phyloP scores from a whole-genome alignment of 2,888 invertebrate species.

The Vanessa cardui region DNA sequence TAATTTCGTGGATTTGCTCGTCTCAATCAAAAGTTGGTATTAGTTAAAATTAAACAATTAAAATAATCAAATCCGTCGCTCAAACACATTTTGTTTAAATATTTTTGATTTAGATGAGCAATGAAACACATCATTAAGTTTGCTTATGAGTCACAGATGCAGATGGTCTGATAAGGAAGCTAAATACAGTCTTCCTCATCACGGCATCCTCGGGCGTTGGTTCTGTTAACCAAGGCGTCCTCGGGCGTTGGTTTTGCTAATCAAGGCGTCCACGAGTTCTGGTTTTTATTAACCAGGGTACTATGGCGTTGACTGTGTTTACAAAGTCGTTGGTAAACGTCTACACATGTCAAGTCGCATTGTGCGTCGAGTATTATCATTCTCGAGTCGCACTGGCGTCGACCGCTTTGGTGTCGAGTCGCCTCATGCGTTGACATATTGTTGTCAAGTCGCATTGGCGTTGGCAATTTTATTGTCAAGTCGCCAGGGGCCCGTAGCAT shows the following conservation, averaged over 20 bases:
- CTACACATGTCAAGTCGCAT: not conserved
- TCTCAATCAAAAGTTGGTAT: conserved; percentile 1
- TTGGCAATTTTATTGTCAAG: conserved; percentile 5
- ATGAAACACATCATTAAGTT: conserved; percentile 1
- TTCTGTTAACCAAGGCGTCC: conserved; percentile 6
- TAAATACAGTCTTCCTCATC: conserved; percentile 3
- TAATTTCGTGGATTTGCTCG: not conserved
- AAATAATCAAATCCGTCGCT: not conserved
- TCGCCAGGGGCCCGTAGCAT: conserved; percentile 5
- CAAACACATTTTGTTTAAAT: conserved; percentile 1
- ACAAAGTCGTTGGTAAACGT: too few relatives aligned
- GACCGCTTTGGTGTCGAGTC: conserved; percentile 5
- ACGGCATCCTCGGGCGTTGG: conserved; percentile 4
- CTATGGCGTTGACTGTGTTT: not conserved
- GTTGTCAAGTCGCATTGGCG: conserved; percentile 6
- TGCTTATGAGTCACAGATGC: conserved; percentile 4
- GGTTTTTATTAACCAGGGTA: conserved; percentile 2
- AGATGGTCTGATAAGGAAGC: conserved; percentile 4
- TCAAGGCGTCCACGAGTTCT: conserved; percentile 5
- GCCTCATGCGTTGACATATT: conserved; percentile 6
- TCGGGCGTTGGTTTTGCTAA: conserved; percentile 3
- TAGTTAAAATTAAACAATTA: not conserved
- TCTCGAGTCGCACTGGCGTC: conserved; percentile 3
- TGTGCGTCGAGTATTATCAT: not conserved
- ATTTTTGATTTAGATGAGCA: conserved; percentile 3